Conservation (phyloP, 1,140 invertebrate genomes). For the Brachionus calyciflorus region DNA sequence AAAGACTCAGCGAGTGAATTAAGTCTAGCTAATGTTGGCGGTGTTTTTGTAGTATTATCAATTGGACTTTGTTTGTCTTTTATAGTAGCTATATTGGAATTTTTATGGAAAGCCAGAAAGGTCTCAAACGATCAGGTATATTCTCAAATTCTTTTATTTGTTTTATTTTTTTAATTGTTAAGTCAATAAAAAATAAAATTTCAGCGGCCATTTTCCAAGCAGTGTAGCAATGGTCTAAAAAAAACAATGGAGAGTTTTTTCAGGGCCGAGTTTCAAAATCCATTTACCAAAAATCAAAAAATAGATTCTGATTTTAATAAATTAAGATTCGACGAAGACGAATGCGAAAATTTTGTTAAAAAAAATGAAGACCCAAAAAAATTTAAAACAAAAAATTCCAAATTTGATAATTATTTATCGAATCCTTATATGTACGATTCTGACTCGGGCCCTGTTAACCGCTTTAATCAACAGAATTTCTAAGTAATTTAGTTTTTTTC, state of each 20-base stretch:
- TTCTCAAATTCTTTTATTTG: background rate
- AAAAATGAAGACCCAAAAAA: background rate
- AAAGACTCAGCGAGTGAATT: conserved; percentile 50
- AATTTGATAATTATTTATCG: background rate
- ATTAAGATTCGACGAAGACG: background rate
- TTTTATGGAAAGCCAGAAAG: conserved; percentile 69
- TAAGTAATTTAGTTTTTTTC: background rate
- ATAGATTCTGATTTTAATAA: background rate
- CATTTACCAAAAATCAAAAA: background rate
- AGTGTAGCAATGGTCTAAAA: background rate
- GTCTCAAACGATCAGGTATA: conserved; percentile 14
- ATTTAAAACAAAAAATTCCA: background rate
- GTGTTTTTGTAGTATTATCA: conserved; percentile 92
- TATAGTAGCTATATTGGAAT: conserved; percentile 85
- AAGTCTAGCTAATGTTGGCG: conserved; percentile 63
- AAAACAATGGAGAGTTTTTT: conserved; percentile 12
- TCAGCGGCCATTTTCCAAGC: conserved; percentile 9
- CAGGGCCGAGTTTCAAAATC: conserved; percentile 12
- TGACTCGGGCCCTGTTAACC: background rate
- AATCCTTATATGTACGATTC: background rate
- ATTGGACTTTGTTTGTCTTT: conserved; percentile 85
- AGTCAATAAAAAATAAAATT: no score
- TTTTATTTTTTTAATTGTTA: background rate
- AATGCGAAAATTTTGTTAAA: background rate
- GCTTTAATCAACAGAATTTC: background rate